Evolutionary conservation across 2,113 vertebrate species (phyloP).

Genomic region (Sturnus vulgaris): DNA sequence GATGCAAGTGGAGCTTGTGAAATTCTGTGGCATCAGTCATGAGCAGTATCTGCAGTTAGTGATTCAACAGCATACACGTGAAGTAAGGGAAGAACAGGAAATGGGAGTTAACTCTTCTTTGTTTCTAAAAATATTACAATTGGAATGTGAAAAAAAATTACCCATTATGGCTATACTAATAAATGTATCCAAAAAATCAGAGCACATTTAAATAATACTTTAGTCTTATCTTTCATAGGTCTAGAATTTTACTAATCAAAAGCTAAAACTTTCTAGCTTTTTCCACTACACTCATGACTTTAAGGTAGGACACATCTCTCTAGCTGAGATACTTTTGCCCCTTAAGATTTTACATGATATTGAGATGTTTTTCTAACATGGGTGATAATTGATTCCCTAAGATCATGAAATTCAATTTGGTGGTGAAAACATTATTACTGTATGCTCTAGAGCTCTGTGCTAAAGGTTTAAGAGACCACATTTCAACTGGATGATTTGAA

Average conservation of each 20-base stretch:
- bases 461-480: background rate
- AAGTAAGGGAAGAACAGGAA: conserved; percentile 35
- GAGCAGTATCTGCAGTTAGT: background rate
- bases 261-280: background rate
- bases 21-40: background rate
- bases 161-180: background rate
- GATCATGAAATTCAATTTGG: background rate
- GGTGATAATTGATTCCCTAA: background rate
- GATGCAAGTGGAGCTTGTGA: conserved; percentile 13
- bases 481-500: background rate
- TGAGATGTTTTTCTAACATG: background rate
- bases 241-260: background rate
- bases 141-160: background rate
- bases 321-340: background rate
- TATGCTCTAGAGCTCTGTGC: background rate
- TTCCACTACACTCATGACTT: background rate
- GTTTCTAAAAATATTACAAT: conserved; percentile 21
- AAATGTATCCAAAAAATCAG: background rate
- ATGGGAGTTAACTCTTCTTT: conserved; percentile 31
- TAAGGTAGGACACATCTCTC: background rate
- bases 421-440: background rate
- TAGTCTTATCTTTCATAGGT: background rate
- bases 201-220: background rate
- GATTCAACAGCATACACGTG: background rate
- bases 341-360: rapidly evolving